Base-by-base conservation (phyloP, 2,113 vertebrate genomes). In the Odocoileus virginianus region DNA sequence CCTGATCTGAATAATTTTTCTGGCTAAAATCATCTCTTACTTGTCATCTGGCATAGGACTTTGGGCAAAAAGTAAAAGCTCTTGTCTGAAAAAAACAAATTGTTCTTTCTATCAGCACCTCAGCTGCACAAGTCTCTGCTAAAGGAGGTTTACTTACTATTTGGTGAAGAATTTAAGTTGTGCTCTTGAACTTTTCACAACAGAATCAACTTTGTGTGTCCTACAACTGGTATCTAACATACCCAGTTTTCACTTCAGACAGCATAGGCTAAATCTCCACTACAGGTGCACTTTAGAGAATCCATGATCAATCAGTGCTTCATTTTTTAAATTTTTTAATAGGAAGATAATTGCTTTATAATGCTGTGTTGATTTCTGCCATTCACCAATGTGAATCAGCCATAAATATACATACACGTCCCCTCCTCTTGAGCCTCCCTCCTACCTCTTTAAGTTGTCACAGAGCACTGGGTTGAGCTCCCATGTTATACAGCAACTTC, bases 1-100 rank as follows among this genome's bases (percentile, higher is more conserved):
- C 4, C 61, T 92, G 61, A 96, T 58, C 81, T 45, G 57, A 95
- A 82, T 93, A 74, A 19, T 74, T 93, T 89, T 95, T 95, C 87
- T 85, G 79, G 40, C 52, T 90, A 93, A 96, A 95, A 97, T 64
- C 5, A 86, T 96, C 79, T 94, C 79, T 93, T 97, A 86, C 43
- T 64, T 96, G 83, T 97, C 61, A 96, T 87, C 64, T 85, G 92
- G n/a, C 83, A 61, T 78, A 92, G 71, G 43, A 95, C 15, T 90
- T 84, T 60, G n/a, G 55, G 88, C 28, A 97, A 97, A 97, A 40
- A 40, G 74, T 95, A n/a, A 86, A 97, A 95, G 14, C 30, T 89
- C 25, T 87, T 58, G 7, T 95, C 71, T 4, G 64, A 71, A n/a
- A 50, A 95, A 78, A 92, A 52, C 15, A 81, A 81, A 58, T 28